Base-by-base conservation (phyloP, 2,113 vertebrate genomes). In the Oxyura jamaicensis region DNA sequence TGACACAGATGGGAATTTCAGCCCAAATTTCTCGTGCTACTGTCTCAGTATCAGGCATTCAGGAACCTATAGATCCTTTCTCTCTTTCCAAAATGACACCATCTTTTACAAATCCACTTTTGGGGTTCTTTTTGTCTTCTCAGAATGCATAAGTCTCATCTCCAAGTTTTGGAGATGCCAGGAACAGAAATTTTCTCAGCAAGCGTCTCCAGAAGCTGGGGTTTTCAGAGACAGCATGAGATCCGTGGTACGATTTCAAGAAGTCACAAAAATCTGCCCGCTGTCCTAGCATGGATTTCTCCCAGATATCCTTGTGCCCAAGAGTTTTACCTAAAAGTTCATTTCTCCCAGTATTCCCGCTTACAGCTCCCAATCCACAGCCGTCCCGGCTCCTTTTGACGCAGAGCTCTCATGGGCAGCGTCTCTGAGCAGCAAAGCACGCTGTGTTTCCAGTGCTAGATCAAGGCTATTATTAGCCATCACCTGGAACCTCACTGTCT, bases 181-280 rank as follows among this genome's bases (percentile, higher is more conserved):
- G 41, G n/a, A n/a, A 31, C 58, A 65, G 18, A 28, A 23, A 36
- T 22, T 77, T 25, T 58, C 39, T 66, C 46, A n/a, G 7, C 46
- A 31, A 53, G 22, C 1, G 25, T 16, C 33, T 86, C 58, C 36
- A 28, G 41, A 35, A 80, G 53, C 35, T 6, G 16, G 25, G 13
- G 41, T 48, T 36, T 42, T 35, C 53, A 35, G 52, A 39, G 26
- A 1, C 1, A 2, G 4, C 8, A 0, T 17, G 31, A 55, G 16
- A 13, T 13, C 39, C 8, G 7, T 7, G 13, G 5, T 11, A 6
- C 13, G 6, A 9, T 33, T 35, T 48, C 39, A 33, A 53, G 71
- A 48, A 4, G 52, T 4, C 14, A 18, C 56, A 48, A 13, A 29
- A 35, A 19, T 31, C 53, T 10, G 0, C 23, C 35, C 36, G 1